Base-by-base conservation (phyloP, 2,888 invertebrate species). In the Tetanocera ferruginea region DNA sequence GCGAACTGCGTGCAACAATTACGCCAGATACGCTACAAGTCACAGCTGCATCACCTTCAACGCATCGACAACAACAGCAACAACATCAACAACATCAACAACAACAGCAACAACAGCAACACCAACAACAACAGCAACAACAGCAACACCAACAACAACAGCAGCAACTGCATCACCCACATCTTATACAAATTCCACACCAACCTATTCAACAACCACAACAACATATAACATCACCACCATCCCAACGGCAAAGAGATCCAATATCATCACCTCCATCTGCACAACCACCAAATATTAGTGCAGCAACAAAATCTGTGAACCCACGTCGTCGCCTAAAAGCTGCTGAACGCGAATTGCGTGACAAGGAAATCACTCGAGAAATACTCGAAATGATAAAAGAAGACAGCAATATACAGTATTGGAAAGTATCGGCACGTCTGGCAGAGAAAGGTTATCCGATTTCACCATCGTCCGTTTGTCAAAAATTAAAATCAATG, bases 391-490 rank as follows among this genome's bases (percentile, higher is more conserved):
- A 87, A 80, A 84, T 89, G 79, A 88, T 89, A 76, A 88, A 88
- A 77, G 89, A 89, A 83, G 89, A 89, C 69, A 88, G 87, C 79
- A 89, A 86, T 70, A 89, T 89, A 78, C 89, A 89, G 78, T 89
- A 89, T 79, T 89, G 89, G 89, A 89, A 89, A 79, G 87, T 89
- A 31, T 89, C 89, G 23, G 88, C 89, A 6, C 87, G 87, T 3
- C 81, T 89, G 17, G 89, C 89, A 60, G 89, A 89, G 74, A 89
- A 89, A 80, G 89, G 89, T 72, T 88, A 85, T 76, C 85, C 88
- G 77, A 88, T 89, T 81, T 89, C 89, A 76, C 88, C 90, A 8
- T 89, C 89, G 25, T 89, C 90, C 25, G 89, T 89, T 51, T 89
- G 89, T 78, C 90, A 89, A 78, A 89, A 89, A 78, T 83, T 89